Evolutionary conservation across 2,113 vertebrate genomes (phyloP).

Genomic region (Sinocyclocheilus maitianheensis): DNA sequence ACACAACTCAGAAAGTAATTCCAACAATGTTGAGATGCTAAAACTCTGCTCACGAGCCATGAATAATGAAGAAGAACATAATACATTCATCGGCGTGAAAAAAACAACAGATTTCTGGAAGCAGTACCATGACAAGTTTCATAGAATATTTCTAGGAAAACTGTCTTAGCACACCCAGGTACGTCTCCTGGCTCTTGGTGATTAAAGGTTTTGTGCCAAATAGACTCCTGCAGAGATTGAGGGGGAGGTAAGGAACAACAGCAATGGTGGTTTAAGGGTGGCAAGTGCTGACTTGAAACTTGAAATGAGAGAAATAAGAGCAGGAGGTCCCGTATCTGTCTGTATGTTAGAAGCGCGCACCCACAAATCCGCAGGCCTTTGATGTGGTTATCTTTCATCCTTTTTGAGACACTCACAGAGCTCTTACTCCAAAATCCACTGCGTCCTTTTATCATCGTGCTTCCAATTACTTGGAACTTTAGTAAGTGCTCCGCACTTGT

Average conservation of each 20-base stretch:
- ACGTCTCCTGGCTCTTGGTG: slow-evolving; percentile 23
- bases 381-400: slow-evolving; percentile 61
- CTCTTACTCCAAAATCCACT: slow-evolving; percentile 55
- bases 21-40: not conserved
- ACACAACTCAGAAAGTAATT: slow-evolving; percentile 3
- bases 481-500: slow-evolving; percentile 32
- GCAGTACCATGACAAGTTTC: slow-evolving; percentile 5
- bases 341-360: slow-evolving; percentile 41
- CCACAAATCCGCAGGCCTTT: slow-evolving; percentile 49
- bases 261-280: slow-evolving; percentile 34
- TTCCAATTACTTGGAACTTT: slow-evolving; percentile 54
- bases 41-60: not conserved
- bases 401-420: slow-evolving; percentile 49
- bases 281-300: slow-evolving; percentile 51
- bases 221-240: slow-evolving; percentile 6
- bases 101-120: not conserved
- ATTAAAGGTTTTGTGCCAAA: slow-evolving; percentile 35
- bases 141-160: slow-evolving; percentile 2
- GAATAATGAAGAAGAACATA: slow-evolving; percentile 34
- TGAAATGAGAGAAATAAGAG: slow-evolving; percentile 33
- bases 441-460: slow-evolving; percentile 52
- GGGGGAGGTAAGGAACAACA: not conserved
- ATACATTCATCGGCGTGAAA: not conserved
- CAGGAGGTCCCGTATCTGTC: slow-evolving; percentile 45
- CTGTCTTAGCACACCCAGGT: slow-evolving; percentile 25